Percentiles rank a stretch among this genome's conserved stretches.
These are phyloP conservation scores for Lophius americanus DNA, from an alignment of 2,797 vertebrate genomes.

Conservation along the genomic window DNA sequence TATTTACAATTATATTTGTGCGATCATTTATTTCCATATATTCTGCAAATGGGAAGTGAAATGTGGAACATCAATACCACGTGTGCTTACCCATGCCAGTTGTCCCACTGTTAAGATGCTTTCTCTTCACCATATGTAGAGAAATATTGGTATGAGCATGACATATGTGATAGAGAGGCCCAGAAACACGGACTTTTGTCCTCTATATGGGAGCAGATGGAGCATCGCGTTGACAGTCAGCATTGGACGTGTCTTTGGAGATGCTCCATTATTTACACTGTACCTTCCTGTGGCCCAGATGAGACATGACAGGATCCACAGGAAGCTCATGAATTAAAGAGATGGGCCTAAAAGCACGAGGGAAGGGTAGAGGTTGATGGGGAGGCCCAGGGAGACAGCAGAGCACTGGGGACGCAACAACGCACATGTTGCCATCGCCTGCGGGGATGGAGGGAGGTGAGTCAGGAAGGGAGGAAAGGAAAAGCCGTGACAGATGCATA, in stretches of 20 bases:
- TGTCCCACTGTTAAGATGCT: neutral
- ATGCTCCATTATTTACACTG: constrained; percentile 86
- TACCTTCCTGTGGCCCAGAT: constrained; percentile 77
- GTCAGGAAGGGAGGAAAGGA: constrained; percentile 38
- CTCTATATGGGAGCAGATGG: constrained; percentile 43
- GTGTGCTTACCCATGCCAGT: constrained; percentile 1
- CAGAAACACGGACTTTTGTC: constrained; percentile 31
- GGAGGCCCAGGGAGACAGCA: constrained; percentile 60
- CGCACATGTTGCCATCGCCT: constrained; percentile 55
- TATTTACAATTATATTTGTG: neutral
- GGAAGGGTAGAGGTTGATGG: constrained; percentile 64
- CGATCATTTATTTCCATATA: neutral
- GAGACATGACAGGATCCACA: constrained; percentile 82
- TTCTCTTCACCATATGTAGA: constrained; percentile 35
- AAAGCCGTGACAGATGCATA: constrained; percentile 30
- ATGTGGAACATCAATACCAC: neutral
- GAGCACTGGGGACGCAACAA: constrained; percentile 55
- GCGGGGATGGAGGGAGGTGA: constrained; percentile 46
- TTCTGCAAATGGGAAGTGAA: constrained; percentile 4
- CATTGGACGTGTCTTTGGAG: constrained; percentile 69
- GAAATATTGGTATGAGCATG: constrained; percentile 44
- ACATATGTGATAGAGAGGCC: constrained; percentile 47
- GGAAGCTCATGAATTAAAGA: constrained; percentile 87
- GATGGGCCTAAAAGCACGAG: constrained; percentile 79
- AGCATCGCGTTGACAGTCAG: constrained; percentile 62